Conservation (phyloP, 2,797 vertebrate genomes). For the Alauda arvensis region DNA sequence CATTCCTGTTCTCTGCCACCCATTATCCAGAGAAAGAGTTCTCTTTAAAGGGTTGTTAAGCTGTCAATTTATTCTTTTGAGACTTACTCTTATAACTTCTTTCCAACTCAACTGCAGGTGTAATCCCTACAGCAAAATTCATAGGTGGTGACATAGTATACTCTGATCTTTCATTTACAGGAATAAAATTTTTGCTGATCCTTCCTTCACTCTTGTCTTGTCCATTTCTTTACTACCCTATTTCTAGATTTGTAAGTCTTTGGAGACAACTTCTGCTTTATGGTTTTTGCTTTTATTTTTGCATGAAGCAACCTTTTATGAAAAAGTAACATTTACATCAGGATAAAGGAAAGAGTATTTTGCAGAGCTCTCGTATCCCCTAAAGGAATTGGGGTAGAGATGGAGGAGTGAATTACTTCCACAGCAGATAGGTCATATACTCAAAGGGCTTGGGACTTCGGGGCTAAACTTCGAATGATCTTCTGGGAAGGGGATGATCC, state of each 20-base stretch:
- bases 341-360: neutral
- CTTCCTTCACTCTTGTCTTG: neutral
- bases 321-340: neutral
- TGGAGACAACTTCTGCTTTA: neutral
- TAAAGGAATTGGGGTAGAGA: neutral
- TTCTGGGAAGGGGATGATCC: neutral
- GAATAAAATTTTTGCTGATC: neutral
- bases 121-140: conserved; percentile 45
- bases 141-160: neutral
- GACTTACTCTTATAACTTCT: conserved; percentile 31
- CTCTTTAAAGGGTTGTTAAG: conserved; percentile 22
- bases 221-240: neutral
- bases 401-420: neutral
- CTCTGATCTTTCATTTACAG: neutral
- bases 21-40: conserved; percentile 26
- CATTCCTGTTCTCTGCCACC: conserved; percentile 20
- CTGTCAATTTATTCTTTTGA: conserved; percentile 30
- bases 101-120: conserved; percentile 12
- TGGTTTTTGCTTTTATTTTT: neutral
- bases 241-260: neutral
- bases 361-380: neutral
- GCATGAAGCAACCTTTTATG: neutral
- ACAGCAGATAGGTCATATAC: neutral
- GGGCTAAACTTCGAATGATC: neutral
- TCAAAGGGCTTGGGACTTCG: neutral